Conservation (phyloP, 1,140 invertebrate genomes). For the Streblospio benedicti region DNA sequence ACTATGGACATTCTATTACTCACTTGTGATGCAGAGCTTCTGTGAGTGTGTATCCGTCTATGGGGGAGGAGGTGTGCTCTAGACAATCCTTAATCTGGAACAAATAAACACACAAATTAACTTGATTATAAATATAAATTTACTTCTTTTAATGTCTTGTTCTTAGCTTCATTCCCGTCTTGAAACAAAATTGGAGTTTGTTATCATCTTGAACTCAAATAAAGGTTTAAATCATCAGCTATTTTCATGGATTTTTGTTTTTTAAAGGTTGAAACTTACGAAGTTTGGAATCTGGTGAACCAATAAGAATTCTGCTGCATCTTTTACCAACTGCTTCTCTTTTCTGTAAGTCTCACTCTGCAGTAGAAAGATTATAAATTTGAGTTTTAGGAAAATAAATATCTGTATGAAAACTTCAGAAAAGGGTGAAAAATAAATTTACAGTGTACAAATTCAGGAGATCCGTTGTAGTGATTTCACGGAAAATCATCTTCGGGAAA, state of each 20-base stretch:
- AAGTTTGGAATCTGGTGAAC: slow-evolving; percentile 87
- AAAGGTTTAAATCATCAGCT: background rate
- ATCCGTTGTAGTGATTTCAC: too few relatives aligned
- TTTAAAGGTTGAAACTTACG: slow-evolving; percentile 53
- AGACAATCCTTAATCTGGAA: slow-evolving; percentile 76
- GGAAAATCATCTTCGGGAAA: slow-evolving; percentile 6
- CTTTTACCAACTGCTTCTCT: slow-evolving; percentile 80
- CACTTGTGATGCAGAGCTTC: slow-evolving; percentile 76
- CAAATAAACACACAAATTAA: slow-evolving; percentile 23
- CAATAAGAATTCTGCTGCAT: slow-evolving; percentile 89
- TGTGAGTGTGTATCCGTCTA: slow-evolving; percentile 89
- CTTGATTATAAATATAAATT: background rate
- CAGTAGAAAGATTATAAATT: too few relatives aligned
- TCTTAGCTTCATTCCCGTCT: too few relatives aligned
- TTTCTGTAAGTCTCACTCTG: slow-evolving; percentile 61
- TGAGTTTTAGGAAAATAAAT: slow-evolving; percentile 1
- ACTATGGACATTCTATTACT: too few relatives aligned
- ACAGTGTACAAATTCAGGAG: too few relatives aligned
- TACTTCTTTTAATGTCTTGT: background rate
- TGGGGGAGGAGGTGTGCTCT: slow-evolving; percentile 81
- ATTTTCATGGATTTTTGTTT: slow-evolving; percentile 10
- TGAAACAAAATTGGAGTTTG: too few relatives aligned
- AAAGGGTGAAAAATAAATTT: too few relatives aligned
- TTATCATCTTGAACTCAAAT: too few relatives aligned
- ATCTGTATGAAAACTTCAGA: too few relatives aligned